A percentile compares a stretch with the other conserved stretches of the same genome.
These are phyloP conservation scores for Drosophila repleta DNA, from an alignment of 1,140 invertebrate species.

Conservation along the genomic window DNA sequence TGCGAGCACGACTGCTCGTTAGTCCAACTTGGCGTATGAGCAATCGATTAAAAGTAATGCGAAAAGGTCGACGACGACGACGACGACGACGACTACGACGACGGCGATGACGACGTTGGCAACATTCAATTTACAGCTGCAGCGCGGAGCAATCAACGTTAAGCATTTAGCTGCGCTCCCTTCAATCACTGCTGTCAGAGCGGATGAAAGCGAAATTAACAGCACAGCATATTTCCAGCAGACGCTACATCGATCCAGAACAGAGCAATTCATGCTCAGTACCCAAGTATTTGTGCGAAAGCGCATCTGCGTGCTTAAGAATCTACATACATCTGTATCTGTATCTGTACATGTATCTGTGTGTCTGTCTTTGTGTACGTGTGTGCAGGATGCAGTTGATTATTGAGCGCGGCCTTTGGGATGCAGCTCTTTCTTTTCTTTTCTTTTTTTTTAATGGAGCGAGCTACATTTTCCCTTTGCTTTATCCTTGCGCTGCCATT, in stretches of 20 bases:
- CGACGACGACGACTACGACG: neutral
- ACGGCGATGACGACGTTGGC: constrained; percentile 6
- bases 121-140: constrained; percentile 69
- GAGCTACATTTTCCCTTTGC: constrained; percentile 47
- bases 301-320: neutral
- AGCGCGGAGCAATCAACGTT: constrained; percentile 66
- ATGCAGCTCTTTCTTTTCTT: constrained; percentile 37
- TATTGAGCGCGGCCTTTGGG: constrained; percentile 57
- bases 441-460: constrained; percentile 50
- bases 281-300: neutral
- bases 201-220: constrained; percentile 52
- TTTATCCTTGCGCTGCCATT: constrained; percentile 21
- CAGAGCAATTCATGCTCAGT: neutral
- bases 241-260: constrained; percentile 10
- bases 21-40: constrained; percentile 66
- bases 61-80: neutral
- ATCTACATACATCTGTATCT: neutral
- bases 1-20: constrained; percentile 57
- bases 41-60: constrained; percentile 77
- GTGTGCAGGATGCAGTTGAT: constrained; percentile 56
- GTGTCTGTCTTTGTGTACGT: neutral
- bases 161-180: constrained; percentile 63
- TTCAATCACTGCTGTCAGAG: constrained; percentile 38
- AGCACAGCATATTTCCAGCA: constrained; percentile 45
- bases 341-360: too few relatives aligned